Conservation (phyloP, 2,797 vertebrate genomes). For the Catamblyrhynchus diadema region DNA sequence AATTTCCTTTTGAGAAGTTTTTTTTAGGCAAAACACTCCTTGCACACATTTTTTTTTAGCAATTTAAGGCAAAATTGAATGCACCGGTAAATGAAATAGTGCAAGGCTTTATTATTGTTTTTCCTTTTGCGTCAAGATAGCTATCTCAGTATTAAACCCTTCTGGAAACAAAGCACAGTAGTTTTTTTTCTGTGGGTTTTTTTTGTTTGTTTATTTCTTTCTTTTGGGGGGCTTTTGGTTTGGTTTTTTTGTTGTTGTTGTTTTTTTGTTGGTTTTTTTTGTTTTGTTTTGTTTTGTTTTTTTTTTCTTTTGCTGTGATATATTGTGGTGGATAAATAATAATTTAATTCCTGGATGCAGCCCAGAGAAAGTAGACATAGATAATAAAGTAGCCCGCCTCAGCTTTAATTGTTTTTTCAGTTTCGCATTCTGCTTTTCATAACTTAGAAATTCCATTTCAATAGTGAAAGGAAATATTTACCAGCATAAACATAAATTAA, state of each 20-base stretch:
- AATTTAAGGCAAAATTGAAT: not conserved
- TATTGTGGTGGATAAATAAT: not conserved
- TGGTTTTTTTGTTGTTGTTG: too few relatives aligned
- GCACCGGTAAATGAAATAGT: not conserved
- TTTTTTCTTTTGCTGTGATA: not conserved
- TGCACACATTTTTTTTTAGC: not conserved
- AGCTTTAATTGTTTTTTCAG: not conserved
- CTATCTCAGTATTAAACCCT: not conserved
- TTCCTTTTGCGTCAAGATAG: not conserved
- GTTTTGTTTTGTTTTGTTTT: not conserved
- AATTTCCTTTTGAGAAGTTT: not conserved
- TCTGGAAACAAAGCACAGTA: not conserved
- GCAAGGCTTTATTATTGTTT: not conserved
- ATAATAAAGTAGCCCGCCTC: not conserved
- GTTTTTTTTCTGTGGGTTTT: not conserved
- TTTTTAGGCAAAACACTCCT: not conserved
- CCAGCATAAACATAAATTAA: not conserved
- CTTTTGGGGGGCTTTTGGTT: rapidly evolving
- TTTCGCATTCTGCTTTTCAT: not conserved
- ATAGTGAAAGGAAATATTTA: not conserved
- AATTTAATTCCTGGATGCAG: not conserved
- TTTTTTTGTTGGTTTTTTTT: not conserved
- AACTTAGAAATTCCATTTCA: not conserved
- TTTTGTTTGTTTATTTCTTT: not conserved
- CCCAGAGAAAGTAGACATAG: not conserved